A percentile compares a stretch with the other conserved stretches of the same genome.
Conservation (phyloP, 2,113 vertebrate species). For the Andinoacara biseriatus region DNA sequence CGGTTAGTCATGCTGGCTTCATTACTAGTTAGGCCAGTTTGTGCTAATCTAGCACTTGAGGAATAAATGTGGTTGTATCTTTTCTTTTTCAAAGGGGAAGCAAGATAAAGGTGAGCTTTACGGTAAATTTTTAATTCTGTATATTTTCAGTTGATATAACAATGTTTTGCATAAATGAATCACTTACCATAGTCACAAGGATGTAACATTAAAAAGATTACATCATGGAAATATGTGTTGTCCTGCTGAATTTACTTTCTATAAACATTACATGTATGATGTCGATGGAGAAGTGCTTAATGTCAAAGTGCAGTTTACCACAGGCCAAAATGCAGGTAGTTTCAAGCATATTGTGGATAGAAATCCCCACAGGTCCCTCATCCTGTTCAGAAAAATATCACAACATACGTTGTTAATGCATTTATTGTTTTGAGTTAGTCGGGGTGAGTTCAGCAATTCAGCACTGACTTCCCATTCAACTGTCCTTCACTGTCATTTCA, state of each 20-base stretch:
- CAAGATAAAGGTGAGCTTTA: background rate
- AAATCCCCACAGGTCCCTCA: constrained; percentile 24
- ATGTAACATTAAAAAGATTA: background rate
- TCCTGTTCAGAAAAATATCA: constrained; percentile 24
- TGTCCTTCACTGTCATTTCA: constrained; percentile 53
- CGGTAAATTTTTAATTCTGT: too few species aligned
- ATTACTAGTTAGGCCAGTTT: constrained; percentile 15
- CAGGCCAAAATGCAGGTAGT: constrained; percentile 28
- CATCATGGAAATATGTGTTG: constrained; percentile 1
- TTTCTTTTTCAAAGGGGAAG: background rate
- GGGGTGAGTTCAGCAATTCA: constrained; percentile 32
- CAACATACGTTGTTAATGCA: background rate
- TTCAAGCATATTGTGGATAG: background rate
- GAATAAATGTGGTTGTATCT: background rate
- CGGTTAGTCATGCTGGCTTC: constrained; percentile 3
- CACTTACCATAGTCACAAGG: background rate
- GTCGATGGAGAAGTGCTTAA: constrained; percentile 46
- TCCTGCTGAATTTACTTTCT: constrained; percentile 4
- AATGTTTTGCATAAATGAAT: background rate
- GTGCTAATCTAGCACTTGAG: background rate
- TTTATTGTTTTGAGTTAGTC: constrained; percentile 28
- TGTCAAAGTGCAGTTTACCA: constrained; percentile 26
- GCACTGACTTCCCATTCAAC: constrained; percentile 62
- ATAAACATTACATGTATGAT: background rate
- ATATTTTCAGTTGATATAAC: background rate